Conservation (phyloP, 2,113 vertebrate genomes). For the Sylvietta virens region DNA sequence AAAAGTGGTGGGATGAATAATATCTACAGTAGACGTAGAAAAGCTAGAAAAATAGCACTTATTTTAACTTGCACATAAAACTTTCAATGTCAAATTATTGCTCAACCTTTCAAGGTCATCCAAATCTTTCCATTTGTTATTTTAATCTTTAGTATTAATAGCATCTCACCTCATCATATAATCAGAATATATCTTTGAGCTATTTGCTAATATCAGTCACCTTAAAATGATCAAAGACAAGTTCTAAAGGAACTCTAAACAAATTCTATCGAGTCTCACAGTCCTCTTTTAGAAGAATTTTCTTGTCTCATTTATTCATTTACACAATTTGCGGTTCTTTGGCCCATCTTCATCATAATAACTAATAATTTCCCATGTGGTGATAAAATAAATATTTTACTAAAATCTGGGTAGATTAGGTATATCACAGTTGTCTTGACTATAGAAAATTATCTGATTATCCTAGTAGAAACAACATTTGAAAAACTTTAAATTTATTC, state of each 20-base stretch:
- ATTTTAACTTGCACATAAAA: background rate
- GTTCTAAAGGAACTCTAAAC: background rate
- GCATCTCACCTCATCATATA: background rate
- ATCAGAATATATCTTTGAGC: background rate
- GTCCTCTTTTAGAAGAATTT: background rate
- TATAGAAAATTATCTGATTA: background rate
- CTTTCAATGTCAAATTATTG: background rate
- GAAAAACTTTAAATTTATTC: background rate
- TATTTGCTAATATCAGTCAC: background rate
- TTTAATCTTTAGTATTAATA: background rate
- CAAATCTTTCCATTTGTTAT: background rate
- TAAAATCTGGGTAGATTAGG: background rate
- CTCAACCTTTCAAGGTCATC: background rate
- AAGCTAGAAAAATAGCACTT: background rate
- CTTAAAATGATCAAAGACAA: background rate
- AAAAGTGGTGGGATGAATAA: background rate
- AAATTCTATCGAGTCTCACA: background rate
- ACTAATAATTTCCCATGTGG: background rate
- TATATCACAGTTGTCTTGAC: background rate
- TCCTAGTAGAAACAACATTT: background rate
- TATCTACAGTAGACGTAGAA: background rate
- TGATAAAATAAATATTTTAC: background rate
- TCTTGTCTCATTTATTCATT: background rate
- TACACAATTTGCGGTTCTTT: background rate
- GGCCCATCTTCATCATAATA: background rate